A percentile compares a stretch with the other conserved stretches of the same genome.
Evolutionary conservation across 1,140 invertebrate species (phyloP).

Genomic region (Arion vulgaris): DNA sequence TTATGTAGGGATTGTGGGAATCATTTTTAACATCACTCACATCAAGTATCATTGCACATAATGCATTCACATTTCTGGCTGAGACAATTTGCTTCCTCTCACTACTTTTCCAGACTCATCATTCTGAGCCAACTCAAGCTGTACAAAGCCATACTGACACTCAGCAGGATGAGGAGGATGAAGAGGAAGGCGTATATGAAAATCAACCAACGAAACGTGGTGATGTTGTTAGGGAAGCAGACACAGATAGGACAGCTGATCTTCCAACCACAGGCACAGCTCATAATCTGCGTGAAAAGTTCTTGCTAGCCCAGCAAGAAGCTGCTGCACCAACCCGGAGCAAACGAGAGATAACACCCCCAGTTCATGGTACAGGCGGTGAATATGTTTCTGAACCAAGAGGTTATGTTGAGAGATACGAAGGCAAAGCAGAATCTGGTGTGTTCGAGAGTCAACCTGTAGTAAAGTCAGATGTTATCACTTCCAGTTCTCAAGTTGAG

Average conservation of each 20-base stretch:
- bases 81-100: too few species aligned
- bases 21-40: too few species aligned
- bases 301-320: conserved; percentile 44
- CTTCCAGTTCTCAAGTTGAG: conserved; percentile 9
- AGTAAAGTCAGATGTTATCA: conserved; percentile 45
- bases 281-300: conserved; percentile 55
- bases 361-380: conserved; percentile 33
- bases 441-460: conserved; percentile 54
- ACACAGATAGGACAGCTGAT: conserved; percentile 49
- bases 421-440: conserved; percentile 47
- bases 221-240: conserved; percentile 58
- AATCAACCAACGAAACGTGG: conserved; percentile 56
- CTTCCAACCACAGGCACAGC: conserved; percentile 62
- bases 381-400: conserved; percentile 61
- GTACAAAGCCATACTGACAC: conserved; percentile 39
- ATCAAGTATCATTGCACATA: too few species aligned
- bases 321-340: background rate
- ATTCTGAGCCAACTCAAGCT: background rate
- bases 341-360: conserved; percentile 50
- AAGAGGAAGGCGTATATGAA: conserved; percentile 64
- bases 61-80: too few species aligned
- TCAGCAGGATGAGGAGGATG: conserved; percentile 52
- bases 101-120: background rate
- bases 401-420: conserved; percentile 51
- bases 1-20: too few species aligned